Conservation (phyloP, 2,113 vertebrate genomes). For the Vicugna pacos region DNA sequence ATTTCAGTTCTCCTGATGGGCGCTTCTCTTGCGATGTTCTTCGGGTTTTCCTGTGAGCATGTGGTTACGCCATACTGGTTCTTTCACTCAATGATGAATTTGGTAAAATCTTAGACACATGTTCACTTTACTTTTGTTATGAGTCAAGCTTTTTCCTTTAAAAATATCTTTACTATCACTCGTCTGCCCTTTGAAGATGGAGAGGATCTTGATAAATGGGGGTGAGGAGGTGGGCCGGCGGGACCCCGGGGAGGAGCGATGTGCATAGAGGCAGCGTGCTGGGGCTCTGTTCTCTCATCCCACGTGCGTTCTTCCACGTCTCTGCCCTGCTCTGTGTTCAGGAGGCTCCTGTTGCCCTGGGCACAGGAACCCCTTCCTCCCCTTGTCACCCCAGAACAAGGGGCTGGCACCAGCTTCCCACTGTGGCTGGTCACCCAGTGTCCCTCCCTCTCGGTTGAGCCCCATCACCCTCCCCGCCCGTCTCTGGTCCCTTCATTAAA, state of each 20-base stretch:
- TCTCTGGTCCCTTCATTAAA: neutral
- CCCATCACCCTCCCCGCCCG: neutral
- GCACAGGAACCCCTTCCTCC: neutral
- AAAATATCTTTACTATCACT: neutral
- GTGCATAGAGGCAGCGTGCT: too few species aligned
- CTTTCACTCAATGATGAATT: neutral
- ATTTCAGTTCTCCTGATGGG: neutral
- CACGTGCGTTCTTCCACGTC: rapidly evolving
- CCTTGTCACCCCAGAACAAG: neutral
- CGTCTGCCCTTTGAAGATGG: neutral
- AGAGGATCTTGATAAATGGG: neutral
- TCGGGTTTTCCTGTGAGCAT: neutral
- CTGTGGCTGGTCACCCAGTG: neutral
- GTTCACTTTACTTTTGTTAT: neutral
- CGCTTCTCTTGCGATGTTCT: rapidly evolving
- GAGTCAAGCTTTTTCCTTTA: neutral
- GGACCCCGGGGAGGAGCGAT: neutral
- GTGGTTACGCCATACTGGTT: neutral
- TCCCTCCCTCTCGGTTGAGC: neutral
- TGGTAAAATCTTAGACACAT: neutral
- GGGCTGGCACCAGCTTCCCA: neutral
- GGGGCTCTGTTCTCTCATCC: neutral
- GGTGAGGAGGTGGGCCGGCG: neutral
- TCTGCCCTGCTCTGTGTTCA: neutral
- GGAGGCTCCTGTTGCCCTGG: neutral